Base-by-base conservation (phyloP, 2,113 vertebrate genomes). In the Azemiops feae region DNA sequence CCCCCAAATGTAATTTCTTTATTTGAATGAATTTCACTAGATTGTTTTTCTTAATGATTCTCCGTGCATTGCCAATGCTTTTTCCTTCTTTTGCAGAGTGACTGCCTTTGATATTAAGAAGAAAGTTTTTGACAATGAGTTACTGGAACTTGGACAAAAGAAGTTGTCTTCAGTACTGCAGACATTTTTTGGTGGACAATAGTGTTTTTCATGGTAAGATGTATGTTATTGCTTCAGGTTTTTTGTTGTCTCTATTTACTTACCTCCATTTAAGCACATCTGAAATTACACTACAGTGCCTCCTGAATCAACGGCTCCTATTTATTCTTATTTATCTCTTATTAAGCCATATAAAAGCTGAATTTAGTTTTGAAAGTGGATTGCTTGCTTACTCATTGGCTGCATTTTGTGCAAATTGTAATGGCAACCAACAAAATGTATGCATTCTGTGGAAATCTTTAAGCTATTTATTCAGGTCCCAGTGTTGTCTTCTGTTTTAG, bases 151-250 rank as follows among this genome's bases (percentile, higher is more conserved):
- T 97, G 96, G 98, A 98, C 95, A 98, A 97, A 95, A 98, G 97
- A 93, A 97, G 94, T 93, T 97, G 98, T 23, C 97, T 98, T 90
- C 98, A 98, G 95, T 99, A 99, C 96, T 98, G 98, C 95, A 94
- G 98, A 43, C 99, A 99, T 96, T 99, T 99, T 96, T 97, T 99
- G 22, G 98, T 97, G 89, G 98, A 99, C 97, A 99, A 99, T 94
- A 98, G 98, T 8, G 96, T 94, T 50, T 99, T 98, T 96, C 99
- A 99, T 0, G 98, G 99, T 99, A 97, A 98, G 97, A 93, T 5
- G 16, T 20, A n/a, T 14, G 7, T 3, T 7, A 0, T 0, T 0
- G 25, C 3, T 10, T 1, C 0, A 23, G 30, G 22, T 18, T 10
- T 2, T 34, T 43, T 12, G 27, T 3, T 14, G 2, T 0, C 0